phyloP scores from a whole-genome alignment of 64 coral and sea anemone genomes.

The Montipora efflorescens region DNA sequence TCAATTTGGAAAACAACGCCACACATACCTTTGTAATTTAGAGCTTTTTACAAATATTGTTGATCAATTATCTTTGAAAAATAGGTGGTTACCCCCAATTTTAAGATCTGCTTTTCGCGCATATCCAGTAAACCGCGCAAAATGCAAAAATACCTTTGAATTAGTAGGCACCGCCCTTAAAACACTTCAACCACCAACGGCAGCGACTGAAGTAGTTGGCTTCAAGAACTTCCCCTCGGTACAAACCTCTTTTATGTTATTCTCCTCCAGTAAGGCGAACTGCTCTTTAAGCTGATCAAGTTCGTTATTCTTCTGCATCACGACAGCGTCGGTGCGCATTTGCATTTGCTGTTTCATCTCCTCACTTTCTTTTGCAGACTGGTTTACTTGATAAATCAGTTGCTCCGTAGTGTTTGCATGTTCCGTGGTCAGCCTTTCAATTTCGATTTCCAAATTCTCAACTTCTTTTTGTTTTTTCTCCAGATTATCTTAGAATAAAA shows the following conservation, averaged over 20 bases:
- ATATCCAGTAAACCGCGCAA: no score
- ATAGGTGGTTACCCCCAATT: no score
- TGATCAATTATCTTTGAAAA: no score
- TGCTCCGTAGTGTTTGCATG: conserved; percentile 28
- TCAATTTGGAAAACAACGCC: no score
- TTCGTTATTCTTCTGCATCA: conserved; percentile 53
- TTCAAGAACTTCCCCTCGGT: background rate
- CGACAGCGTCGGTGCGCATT: conserved; percentile 44
- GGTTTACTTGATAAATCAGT: background rate
- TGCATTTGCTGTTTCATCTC: conserved; percentile 57
- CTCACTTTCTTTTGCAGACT: conserved; percentile 55
- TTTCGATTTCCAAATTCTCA: conserved; percentile 41
- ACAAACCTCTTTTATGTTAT: conserved; percentile 9
- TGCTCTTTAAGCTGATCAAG: conserved; percentile 41
- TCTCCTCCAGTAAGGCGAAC: background rate
- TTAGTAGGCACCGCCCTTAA: no score
- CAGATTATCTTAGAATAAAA: background rate
- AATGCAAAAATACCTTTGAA: no score
- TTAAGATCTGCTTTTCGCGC: no score
- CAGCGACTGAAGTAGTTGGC: no score
- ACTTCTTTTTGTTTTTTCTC: conserved; percentile 50
- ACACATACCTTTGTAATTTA: no score
- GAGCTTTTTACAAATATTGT: no score
- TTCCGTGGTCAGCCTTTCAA: background rate
- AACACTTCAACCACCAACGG: no score